Base-by-base conservation (phyloP, 2,113 vertebrate genomes). In the Xenopus borealis region DNA sequence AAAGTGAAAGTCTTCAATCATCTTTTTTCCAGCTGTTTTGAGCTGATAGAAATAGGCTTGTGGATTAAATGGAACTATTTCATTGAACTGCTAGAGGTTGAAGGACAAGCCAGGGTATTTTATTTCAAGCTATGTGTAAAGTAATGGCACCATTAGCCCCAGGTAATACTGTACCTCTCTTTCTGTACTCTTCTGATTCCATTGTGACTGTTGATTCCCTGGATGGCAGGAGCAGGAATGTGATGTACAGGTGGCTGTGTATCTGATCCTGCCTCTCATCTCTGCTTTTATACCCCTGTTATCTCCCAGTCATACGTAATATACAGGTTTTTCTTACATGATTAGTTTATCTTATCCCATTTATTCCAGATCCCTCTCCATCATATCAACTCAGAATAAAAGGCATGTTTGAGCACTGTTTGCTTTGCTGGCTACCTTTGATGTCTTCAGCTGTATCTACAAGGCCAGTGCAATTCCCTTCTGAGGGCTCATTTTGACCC, bases 161-260 rank as follows among this genome's bases (percentile, higher is more conserved):
- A 40, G 5, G 5, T 40, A 40, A 55, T 55, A 55, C 14, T 55
- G 81, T 78, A 93, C 91, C 91, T 87, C 91, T 86, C 72, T n/a
- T 64, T 30, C 88, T 85, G 86, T 92, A 93, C 75, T 92, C 89
- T 62, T 86, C 82, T 0, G 86, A 83, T 18, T 88, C 86, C 88
- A 88, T 89, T 13, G 10, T 0, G 27, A 7, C 61, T 78, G 45
- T 62, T 10, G 12, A 50, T 44, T 70, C 68, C 71, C 66, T 77
- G 44, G 33, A 62, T 77, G 18, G 7, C 55, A 47, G 46, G 40
- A 11, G 18, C 58, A 61, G 58, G 1, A 12, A 11, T 23, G 18
- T 20, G 58, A 23, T 44, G n/a, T 17, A 10, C 12, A n/a, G 33
- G 27, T 27, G 20, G 45, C 8, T 57, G 67, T 57, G 12, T 52